Percentiles rank a stretch among this genome's conserved stretches.
phyloP scores from a whole-genome alignment of 2,888 invertebrate species.

The Euplexia lucipara region DNA sequence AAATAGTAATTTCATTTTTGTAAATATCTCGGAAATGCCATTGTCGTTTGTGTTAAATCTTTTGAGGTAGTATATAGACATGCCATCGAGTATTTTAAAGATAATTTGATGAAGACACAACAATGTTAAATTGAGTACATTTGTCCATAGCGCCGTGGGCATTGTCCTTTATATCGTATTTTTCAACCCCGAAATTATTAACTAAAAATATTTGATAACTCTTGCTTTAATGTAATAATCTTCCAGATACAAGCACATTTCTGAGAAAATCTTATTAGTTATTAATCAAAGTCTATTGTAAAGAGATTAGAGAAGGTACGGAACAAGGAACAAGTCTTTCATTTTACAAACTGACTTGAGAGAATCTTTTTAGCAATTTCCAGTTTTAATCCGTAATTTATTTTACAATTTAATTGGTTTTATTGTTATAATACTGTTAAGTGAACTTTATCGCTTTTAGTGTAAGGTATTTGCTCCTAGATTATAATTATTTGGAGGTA shows the following conservation, averaged over 20 bases:
- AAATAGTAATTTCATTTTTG: too few species aligned
- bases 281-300: constrained; percentile 55
- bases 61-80: too few species aligned
- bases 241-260: constrained; percentile 24
- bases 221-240: constrained; percentile 17
- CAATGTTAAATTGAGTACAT: too few species aligned
- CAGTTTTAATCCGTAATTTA: constrained; percentile 24
- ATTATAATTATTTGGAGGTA: not conserved
- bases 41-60: too few species aligned
- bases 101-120: too few species aligned
- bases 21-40: too few species aligned
- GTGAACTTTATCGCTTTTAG: constrained; percentile 15
- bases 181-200: too few species aligned
- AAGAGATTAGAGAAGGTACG: constrained; percentile 31
- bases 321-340: constrained; percentile 40
- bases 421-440: constrained; percentile 17
- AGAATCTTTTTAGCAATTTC: constrained; percentile 30
- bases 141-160: too few species aligned
- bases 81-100: too few species aligned
- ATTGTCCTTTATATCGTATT: too few species aligned
- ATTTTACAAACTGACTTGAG: constrained; percentile 32
- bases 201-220: not conserved
- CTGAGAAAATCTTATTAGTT: constrained; percentile 42
- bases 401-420: constrained; percentile 21
- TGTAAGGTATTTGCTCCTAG: not conserved